Base-by-base conservation (phyloP, 2,113 vertebrate genomes). In the Sinocyclocheilus grahami region DNA sequence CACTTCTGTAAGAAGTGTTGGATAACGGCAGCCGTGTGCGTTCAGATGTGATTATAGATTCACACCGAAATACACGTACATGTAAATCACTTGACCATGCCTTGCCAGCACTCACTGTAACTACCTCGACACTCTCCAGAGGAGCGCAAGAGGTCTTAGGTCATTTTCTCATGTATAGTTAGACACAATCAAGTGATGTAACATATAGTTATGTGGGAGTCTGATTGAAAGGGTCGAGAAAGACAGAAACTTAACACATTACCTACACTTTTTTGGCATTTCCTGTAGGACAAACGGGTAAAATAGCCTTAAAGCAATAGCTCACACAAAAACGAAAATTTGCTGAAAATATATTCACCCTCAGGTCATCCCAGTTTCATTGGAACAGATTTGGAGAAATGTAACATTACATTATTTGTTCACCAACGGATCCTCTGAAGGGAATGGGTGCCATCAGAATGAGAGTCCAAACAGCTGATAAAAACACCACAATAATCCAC, bases 161-260 rank as follows among this genome's bases (percentile, higher is more conserved):
- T 74, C 65, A 83, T 80, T 81, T 33, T 37, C 27, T 81, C 37
- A 72, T 46, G 46, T 42, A 51, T 67, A 22, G 78, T 80, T 42
- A 63, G 39, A 62, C 46, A 85, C 78, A 65, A 82, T 63, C 37
- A 80, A 63, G 37, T 65, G 62, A 82, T 82, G 48, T 42, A 81
- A 37, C 51, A 46, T 62, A 39, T 14, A 74, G 37, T 42, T 58
- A 72, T 30, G 27, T 53, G 5, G 30, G 30, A 5, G 30, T 71
- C 20, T 71, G 75, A 18, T 77, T 39, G n/a, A 72, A 24, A 39
- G 55, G 33, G 27, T 22, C 8, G 9, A 79, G 78, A 37, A 11
- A 60, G 27, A 39, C 2, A 27, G 58, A 81, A 8, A 33, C 10
- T 27, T 69, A 48, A 69, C 16, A 67, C 63, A 48, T 46, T 30